phyloP scores from a whole-genome alignment of 2,888 invertebrate genomes.

The Aspidapion aeneum region DNA sequence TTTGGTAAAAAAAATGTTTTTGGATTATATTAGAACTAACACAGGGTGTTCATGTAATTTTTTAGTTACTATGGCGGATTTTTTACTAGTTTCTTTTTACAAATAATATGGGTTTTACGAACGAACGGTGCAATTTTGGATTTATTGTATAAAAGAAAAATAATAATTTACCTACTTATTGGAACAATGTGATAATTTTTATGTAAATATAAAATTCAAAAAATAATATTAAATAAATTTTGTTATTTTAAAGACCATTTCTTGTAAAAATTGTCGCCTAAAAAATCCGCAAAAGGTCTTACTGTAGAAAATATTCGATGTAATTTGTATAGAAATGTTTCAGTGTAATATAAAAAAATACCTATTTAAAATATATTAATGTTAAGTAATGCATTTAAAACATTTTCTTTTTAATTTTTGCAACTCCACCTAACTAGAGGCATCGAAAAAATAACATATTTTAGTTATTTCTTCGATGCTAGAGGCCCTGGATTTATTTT shows the following conservation, averaged over 20 bases:
- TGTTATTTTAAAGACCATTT: slow-evolving; percentile 12
- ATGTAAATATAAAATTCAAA: slow-evolving; percentile 1
- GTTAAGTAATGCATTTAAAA: slow-evolving; percentile 39
- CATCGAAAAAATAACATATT: no score
- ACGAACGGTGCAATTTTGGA: neutral
- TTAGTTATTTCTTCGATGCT: no score
- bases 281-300: slow-evolving; percentile 38
- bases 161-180: neutral
- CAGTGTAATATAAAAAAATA: slow-evolving; percentile 43
- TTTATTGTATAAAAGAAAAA: neutral
- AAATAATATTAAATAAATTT: neutral
- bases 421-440: no score
- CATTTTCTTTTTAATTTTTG: no score
- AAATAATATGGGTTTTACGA: neutral
- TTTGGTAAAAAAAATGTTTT: neutral
- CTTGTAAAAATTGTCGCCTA: slow-evolving; percentile 35
- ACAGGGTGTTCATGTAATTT: neutral
- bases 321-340: slow-evolving; percentile 45
- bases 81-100: neutral
- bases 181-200: slow-evolving; percentile 1
- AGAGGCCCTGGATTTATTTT: no score
- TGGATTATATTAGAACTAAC: neutral
- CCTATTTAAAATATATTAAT: slow-evolving; percentile 45
- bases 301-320: slow-evolving; percentile 39
- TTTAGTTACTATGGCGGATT: neutral